Evolutionary conservation across 2,888 invertebrate species (phyloP).

Genomic region (Microdon myrmicae): DNA sequence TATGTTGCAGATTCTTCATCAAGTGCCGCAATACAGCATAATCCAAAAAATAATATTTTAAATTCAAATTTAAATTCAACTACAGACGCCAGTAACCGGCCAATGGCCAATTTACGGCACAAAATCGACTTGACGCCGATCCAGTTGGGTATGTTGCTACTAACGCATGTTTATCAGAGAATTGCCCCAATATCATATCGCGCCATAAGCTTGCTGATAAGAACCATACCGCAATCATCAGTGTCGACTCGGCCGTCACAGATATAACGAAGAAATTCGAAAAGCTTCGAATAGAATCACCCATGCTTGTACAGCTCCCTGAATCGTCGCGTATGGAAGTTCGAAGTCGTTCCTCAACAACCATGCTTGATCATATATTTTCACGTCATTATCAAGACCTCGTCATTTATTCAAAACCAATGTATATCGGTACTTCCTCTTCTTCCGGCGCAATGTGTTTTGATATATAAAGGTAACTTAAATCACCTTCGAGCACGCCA

Average conservation of each 20-base stretch:
- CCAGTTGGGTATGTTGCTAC: conserved; percentile 19
- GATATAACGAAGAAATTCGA: conserved; percentile 60
- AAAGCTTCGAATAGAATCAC: conserved; percentile 57
- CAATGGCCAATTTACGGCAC: conserved; percentile 32
- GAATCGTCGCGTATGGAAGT: conserved; percentile 12
- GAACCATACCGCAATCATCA: conserved; percentile 25
- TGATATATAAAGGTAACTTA: too few relatives aligned
- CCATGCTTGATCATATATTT: too few relatives aligned
- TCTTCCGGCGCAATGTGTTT: too few relatives aligned
- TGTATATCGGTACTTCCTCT: too few relatives aligned
- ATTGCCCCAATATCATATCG: conserved; percentile 69
- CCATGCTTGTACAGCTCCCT: conserved; percentile 25
- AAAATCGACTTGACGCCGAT: conserved; percentile 46
- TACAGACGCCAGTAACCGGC: conserved; percentile 43
- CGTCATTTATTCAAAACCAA: too few relatives aligned
- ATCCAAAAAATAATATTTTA: conserved; percentile 8
- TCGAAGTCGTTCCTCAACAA: conserved; percentile 17
- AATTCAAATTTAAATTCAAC: conserved; percentile 35
- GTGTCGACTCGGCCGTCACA: conserved; percentile 61
- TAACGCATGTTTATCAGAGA: conserved; percentile 54
- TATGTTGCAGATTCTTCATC: neutral
- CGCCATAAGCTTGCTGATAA: conserved; percentile 57
- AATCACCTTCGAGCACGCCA: too few relatives aligned
- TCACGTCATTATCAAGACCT: too few relatives aligned
- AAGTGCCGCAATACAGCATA: too few relatives aligned